These are phyloP conservation scores for Esox niger DNA, from an alignment of 2,113 vertebrate species.

Conservation along the genomic window DNA sequence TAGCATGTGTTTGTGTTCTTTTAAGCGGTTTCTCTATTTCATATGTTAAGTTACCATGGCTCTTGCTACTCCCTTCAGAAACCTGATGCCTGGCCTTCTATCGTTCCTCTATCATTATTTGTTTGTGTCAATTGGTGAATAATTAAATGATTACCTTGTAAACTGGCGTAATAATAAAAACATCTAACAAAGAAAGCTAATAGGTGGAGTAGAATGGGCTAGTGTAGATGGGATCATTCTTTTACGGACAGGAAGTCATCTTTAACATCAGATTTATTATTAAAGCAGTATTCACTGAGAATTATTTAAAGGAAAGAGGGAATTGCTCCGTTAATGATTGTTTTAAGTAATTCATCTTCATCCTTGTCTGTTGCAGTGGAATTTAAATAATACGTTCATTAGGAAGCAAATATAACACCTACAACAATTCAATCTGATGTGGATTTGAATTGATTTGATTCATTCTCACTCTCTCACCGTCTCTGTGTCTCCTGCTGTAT, in stretches of 20 bases:
- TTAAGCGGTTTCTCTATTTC: slow-evolving; percentile 44
- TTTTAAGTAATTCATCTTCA: background rate
- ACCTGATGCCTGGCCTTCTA: slow-evolving; percentile 27
- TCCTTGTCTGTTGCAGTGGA: background rate
- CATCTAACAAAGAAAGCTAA: background rate
- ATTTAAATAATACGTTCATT: no score
- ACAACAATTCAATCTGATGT: background rate
- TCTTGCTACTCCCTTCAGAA: slow-evolving; percentile 20
- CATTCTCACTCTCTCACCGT: background rate
- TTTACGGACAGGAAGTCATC: background rate
- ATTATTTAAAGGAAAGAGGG: background rate
- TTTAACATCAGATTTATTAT: background rate
- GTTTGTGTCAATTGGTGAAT: background rate
- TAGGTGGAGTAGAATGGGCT: background rate
- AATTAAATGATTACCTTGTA: slow-evolving; percentile 16
- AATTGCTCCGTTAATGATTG: background rate
- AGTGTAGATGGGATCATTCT: background rate
- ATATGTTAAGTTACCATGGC: slow-evolving; percentile 26
- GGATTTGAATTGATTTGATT: background rate
- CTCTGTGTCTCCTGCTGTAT: background rate
- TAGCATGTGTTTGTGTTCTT: slow-evolving; percentile 57
- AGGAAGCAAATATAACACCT: background rate
- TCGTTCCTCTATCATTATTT: background rate
- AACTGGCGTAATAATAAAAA: slow-evolving; percentile 8
- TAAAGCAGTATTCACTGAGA: background rate